Conservation (phyloP, 2,113 vertebrate species). For the Salvator merianae region DNA sequence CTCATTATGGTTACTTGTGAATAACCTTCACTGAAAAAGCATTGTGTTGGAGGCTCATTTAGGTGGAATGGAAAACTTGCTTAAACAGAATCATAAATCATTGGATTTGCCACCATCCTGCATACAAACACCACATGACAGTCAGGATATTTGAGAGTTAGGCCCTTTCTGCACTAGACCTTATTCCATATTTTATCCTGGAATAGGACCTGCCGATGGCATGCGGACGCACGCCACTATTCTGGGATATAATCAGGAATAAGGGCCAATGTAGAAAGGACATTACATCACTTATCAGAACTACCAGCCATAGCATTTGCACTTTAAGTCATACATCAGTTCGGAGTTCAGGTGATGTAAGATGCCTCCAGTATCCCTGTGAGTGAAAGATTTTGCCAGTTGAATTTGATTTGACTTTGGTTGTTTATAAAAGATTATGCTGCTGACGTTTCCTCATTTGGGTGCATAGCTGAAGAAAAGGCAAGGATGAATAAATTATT, state of each 20-base stretch:
- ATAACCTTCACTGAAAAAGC: background rate
- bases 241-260: too few relatives aligned
- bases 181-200: too few relatives aligned
- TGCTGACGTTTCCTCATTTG: slow-evolving; percentile 18
- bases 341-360: slow-evolving; percentile 16
- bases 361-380: background rate
- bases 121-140: background rate
- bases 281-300: background rate
- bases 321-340: background rate
- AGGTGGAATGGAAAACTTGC: background rate
- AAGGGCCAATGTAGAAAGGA: too few relatives aligned
- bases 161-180: too few relatives aligned
- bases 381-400: background rate
- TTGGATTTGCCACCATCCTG: too few relatives aligned
- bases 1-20: background rate
- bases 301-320: background rate
- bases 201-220: too few relatives aligned
- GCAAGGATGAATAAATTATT: slow-evolving; percentile 7
- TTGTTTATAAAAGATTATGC: background rate
- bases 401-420: slow-evolving; percentile 21
- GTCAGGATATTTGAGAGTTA: background rate
- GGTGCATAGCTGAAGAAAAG: slow-evolving; percentile 6
- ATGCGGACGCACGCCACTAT: too few relatives aligned
- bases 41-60: background rate
- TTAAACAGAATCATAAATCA: background rate